phyloP scores from a whole-genome alignment of 35 echinoderm and acorn worm genomes.

The Eucidaris tribuloides region DNA sequence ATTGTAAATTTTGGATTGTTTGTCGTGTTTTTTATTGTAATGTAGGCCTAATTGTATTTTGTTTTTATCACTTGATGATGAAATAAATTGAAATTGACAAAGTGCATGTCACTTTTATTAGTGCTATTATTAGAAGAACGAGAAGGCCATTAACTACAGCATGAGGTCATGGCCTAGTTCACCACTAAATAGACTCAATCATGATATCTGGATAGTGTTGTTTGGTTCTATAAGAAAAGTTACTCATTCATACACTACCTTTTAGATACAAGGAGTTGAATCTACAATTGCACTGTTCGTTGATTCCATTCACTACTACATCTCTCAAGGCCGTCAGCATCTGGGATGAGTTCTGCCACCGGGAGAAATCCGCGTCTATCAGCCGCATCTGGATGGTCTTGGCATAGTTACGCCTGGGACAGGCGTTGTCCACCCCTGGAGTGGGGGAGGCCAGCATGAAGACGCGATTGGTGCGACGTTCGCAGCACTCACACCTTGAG shows the following conservation, averaged over 20 bases:
- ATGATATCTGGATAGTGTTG: too few species aligned
- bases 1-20: too few species aligned
- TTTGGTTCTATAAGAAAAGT: too few species aligned
- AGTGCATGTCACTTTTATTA: too few species aligned
- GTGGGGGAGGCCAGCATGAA: conserved; percentile 64
- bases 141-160: too few species aligned
- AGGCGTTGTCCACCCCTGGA: conserved; percentile 59
- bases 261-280: conserved; percentile 68
- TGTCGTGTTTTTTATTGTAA: too few species aligned
- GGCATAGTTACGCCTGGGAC: conserved; percentile 31
- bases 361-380: conserved; percentile 60
- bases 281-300: conserved; percentile 70
- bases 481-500: conserved; percentile 79
- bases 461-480: conserved; percentile 9
- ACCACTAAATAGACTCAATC: too few species aligned
- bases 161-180: too few species aligned
- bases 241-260: conserved; percentile 47
- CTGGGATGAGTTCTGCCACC: conserved; percentile 37
- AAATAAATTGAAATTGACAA: too few species aligned
- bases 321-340: conserved; percentile 22
- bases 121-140: too few species aligned
- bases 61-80: too few species aligned
- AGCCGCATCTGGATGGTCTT: conserved; percentile 64
- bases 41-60: too few species aligned
- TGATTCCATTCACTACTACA: conserved; percentile 47